Base-by-base conservation (phyloP, 2,888 invertebrate genomes). In the Ichneumoninae sp. region DNA sequence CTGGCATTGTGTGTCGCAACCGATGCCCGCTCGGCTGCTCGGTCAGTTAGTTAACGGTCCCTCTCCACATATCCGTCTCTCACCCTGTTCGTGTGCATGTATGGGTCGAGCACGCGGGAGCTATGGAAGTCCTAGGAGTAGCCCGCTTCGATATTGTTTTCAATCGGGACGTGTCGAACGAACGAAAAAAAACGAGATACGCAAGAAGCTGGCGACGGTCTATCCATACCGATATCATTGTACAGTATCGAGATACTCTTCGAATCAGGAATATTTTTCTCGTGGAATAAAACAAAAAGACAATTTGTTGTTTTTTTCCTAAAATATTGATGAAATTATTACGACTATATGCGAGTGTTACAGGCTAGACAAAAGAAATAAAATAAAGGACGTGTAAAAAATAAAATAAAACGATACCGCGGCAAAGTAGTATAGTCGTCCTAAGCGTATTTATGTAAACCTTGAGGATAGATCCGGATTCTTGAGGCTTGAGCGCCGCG, bases 401-500 rank as follows among this genome's bases (percentile, higher is more conserved):
- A 62, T 57, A 36, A 80, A 82, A 54, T 54, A 54, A 30, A 52
- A 57, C 71, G 36, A 75, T 36, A 79, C 54, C 71, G 62, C n/a
- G 66, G 70, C 30, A 13, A 30, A 62, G 16, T 6, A 57, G 19
- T 50, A 83, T 80, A 83, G 75, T 86, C 86, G 85, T 87, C 85
- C 77, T 86, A 82, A 89, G 89, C 90, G 92, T 89, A 89, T 92
- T 92, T 92, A 92, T 91, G 90, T 92, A 92, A 93, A 92, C 92
- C 92, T 93, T 92, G 92, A 93, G 90, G 88, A 90, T 90, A 92
- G 92, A 92, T 92, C 93, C 93, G 93, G 93, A 92, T 93, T 93
- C 92, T 91, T 90, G 88, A 84, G 88, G 60, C 40, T 52, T 69
- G 70, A 47, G 66, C 57, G 26, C 26, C 57, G 26, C 30, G 62